Evolutionary conservation across 2,797 vertebrate species (phyloP), one percentile per base, ranked within the genome.

Genomic region (Halcyon smyrnensis): DNA sequence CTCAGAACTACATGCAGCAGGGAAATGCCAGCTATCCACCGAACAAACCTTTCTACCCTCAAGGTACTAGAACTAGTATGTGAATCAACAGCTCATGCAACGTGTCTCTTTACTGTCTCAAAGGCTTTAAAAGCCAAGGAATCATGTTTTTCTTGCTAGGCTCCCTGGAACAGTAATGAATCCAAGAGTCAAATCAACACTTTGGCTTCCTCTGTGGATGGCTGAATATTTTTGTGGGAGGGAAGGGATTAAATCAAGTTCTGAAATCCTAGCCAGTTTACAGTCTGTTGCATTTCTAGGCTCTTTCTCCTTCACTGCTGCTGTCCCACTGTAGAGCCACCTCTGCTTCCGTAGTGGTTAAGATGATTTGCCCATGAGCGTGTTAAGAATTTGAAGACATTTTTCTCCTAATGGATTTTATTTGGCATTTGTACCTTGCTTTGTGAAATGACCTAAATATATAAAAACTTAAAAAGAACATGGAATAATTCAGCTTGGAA

Each of bases 1-100:
- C 99, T 96, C 99, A 99, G 96, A 98, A 98, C 98, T 99, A 99
- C 98, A 97, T 99, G 98, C 99, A 99, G 97, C 99, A 98, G 98
- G 99, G 99, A 97, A 99, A 98, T 93, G 98, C 98, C 91, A 98
- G 98, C 97, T 99, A 98, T 96, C 99, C 98, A 97, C 98, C 98
- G 84, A 98, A 98, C 94, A 99, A 99, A 98, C 98, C 99, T 95
- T 99, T 99, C 97, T 98, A 98, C 97, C 98, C 98, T 97, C 99
- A 98, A 98, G 99, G 99, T 99, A 98, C 95, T 75, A 96, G 94
- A 95, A 93, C 89, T 95, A 96, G 59, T 95, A 41, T 89, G 65
- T 95, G 77, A 95, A 94, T 93, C 80, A 95, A 95, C 84, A 97
- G 91, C 95, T 97, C 93, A 75, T 96, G 82, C 93, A 92, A 93